Evolutionary conservation across 2,113 vertebrate genomes (phyloP).

Genomic region (Arothron firmamentum): DNA sequence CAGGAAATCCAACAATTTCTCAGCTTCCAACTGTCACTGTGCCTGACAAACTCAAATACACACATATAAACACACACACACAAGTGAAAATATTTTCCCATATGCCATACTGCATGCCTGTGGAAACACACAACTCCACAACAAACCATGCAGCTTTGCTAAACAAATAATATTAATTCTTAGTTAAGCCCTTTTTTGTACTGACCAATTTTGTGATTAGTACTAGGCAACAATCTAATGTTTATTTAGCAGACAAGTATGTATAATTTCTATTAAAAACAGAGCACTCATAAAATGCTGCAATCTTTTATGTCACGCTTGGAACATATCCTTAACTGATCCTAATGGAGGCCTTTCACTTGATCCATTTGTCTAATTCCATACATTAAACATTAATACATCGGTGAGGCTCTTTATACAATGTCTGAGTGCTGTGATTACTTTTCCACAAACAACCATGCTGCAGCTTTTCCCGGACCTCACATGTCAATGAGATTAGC

Average conservation of each 20-base stretch:
- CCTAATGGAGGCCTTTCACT: constrained; percentile 34
- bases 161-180: too few relatives aligned
- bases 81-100: constrained; percentile 1
- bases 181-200: too few relatives aligned
- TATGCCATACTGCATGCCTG: neutral
- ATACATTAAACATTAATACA: neutral
- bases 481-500: too few relatives aligned
- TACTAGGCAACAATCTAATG: too few relatives aligned
- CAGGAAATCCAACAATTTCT: constrained; percentile 50
- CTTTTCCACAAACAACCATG: constrained; percentile 22
- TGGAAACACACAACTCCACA: constrained; percentile 24
- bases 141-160: constrained; percentile 2
- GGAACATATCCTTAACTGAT: constrained; percentile 43
- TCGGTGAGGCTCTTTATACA: constrained; percentile 5
- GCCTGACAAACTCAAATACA: constrained; percentile 39
- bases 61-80: constrained; percentile 6
- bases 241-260: too few relatives aligned
- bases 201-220: too few relatives aligned
- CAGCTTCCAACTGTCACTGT: constrained; percentile 55
- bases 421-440: neutral
- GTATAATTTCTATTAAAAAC: neutral
- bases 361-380: constrained; percentile 7
- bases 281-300: neutral
- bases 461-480: constrained; percentile 10
- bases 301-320: constrained; percentile 44